These are phyloP conservation scores for Eupeodes luniger DNA, from an alignment of 2,888 invertebrate species.

Conservation along the genomic window DNA sequence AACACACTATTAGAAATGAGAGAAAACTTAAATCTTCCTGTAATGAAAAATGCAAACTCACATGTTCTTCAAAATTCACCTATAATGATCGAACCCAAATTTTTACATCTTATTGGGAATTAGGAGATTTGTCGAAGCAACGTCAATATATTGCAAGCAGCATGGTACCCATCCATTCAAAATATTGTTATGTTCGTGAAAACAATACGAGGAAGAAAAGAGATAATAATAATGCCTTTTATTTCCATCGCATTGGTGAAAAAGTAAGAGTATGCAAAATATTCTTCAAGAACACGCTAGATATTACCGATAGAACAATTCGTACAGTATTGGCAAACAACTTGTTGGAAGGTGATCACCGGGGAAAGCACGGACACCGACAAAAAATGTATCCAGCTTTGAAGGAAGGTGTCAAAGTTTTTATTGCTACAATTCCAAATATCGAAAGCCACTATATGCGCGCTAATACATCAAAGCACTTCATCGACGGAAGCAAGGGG, in stretches of 20 bases:
- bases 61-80: conserved; percentile 21
- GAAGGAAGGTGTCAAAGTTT: neutral
- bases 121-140: conserved; percentile 16
- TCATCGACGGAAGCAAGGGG: no score
- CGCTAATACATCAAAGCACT: neutral
- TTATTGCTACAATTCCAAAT: neutral
- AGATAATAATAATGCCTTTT: neutral
- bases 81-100: conserved; percentile 13
- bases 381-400: neutral
- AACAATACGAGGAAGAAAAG: conserved; percentile 30
- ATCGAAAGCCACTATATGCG: neutral
- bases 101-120: conserved; percentile 27
- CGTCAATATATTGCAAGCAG: neutral
- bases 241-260: conserved; percentile 26
- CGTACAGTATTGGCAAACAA: conserved; percentile 32
- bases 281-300: conserved; percentile 17
- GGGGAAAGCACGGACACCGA: neutral
- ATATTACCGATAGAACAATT: conserved; percentile 40
- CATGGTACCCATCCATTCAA: neutral
- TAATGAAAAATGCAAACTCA: conserved; percentile 37
- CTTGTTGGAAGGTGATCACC: conserved; percentile 21
- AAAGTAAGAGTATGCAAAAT: conserved; percentile 40
- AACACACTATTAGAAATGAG: neutral
- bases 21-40: conserved; percentile 34
- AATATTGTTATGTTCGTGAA: no score